A percentile compares a stretch with the other conserved stretches of the same genome.
Conservation (phyloP, 2,797 vertebrate species). For the Anguilla pacifica region DNA sequence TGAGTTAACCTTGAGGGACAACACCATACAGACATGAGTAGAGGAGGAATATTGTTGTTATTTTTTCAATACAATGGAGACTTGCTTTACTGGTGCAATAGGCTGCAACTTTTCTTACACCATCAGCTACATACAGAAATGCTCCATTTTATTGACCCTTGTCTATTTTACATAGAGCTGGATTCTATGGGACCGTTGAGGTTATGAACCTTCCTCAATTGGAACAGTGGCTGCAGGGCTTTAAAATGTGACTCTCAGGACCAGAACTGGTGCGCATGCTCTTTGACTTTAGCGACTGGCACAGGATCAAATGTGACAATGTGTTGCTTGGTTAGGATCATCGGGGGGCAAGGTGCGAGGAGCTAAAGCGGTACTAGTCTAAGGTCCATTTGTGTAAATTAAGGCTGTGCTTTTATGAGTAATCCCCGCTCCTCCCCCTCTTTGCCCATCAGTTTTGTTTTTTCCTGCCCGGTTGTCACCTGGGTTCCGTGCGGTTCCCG, state of each 20-base stretch:
- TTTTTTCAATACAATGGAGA: conserved; percentile 11
- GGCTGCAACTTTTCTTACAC: conserved; percentile 9
- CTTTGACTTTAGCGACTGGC: not conserved
- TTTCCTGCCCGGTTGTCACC: conserved; percentile 50
- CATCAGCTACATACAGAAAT: not conserved
- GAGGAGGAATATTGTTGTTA: not conserved
- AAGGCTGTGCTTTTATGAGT: not conserved
- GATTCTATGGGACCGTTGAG: not conserved
- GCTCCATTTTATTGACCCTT: not conserved
- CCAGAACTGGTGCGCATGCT: not conserved
- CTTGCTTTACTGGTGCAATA: conserved; percentile 4
- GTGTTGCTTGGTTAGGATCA: not conserved
- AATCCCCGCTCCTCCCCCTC: not conserved
- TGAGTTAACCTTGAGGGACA: conserved; percentile 9
- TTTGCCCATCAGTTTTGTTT: conserved; percentile 32
- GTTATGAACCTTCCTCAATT: not conserved
- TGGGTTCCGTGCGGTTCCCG: conserved; percentile 38
- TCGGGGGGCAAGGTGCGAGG: not conserved
- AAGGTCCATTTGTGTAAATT: not conserved
- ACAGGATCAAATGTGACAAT: not conserved
- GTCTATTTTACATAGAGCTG: not conserved
- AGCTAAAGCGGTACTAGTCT: not conserved
- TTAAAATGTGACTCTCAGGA: too few relatives aligned
- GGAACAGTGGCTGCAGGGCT: not conserved
- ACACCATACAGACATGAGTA: not conserved